Percentiles rank a stretch among this genome's conserved stretches.
Evolutionary conservation across 2,888 invertebrate genomes (phyloP).

Genomic region (Dorcus parallelipipedus): DNA sequence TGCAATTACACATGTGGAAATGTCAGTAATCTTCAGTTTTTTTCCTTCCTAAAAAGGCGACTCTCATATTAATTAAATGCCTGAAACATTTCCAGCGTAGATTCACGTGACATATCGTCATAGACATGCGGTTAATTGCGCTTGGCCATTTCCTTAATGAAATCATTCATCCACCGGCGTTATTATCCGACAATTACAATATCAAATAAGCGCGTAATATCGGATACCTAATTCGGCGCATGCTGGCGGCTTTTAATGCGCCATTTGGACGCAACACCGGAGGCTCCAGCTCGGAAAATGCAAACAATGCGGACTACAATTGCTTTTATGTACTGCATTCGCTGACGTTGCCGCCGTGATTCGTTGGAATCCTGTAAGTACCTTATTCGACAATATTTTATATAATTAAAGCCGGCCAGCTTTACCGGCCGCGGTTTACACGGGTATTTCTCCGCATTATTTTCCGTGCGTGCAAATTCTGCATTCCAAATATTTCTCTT

Average conservation of each 20-base stretch:
- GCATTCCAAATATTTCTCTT: neutral
- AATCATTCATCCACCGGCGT: too few species aligned
- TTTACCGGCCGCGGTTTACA: constrained; percentile 8
- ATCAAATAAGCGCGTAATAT: too few species aligned
- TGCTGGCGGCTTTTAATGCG: constrained; percentile 28
- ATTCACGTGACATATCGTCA: too few species aligned
- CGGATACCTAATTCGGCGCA: constrained; percentile 4
- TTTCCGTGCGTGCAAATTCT: neutral
- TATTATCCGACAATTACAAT: too few species aligned
- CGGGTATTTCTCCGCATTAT: constrained; percentile 5
- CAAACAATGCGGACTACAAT: constrained; percentile 35
- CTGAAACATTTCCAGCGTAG: too few species aligned
- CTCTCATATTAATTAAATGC: too few species aligned
- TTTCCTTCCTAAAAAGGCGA: too few species aligned
- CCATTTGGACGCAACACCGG: constrained; percentile 33
- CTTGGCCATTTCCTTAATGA: too few species aligned
- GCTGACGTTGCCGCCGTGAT: constrained; percentile 17
- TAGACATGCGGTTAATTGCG: too few species aligned
- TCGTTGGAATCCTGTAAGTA: constrained; percentile 22
- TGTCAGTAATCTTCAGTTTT: too few species aligned
- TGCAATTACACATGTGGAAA: too few species aligned
- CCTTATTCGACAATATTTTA: constrained; percentile 20
- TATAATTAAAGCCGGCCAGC: constrained; percentile 20
- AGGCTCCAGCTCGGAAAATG: constrained; percentile 29
- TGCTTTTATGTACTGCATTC: constrained; percentile 29